These are phyloP conservation scores for Proales similis DNA, from an alignment of 1,140 invertebrate species.

Conservation along the genomic window DNA sequence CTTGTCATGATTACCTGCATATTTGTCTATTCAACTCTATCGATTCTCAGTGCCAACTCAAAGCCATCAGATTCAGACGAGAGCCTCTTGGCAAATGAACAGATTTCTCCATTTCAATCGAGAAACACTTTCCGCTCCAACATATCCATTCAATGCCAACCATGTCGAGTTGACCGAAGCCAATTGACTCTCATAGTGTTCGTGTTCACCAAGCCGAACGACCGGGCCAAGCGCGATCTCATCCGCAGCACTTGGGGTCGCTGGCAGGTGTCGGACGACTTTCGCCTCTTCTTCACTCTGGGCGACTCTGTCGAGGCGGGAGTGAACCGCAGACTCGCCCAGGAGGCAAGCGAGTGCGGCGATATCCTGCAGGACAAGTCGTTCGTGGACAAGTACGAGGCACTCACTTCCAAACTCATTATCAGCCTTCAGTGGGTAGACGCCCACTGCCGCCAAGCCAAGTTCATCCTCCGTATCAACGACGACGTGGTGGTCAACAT, in stretches of 20 bases:
- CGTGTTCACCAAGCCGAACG: not conserved
- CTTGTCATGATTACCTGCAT: no score
- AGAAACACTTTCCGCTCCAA: no score
- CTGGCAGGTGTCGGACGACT: not conserved
- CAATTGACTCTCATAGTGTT: conserved; percentile 7
- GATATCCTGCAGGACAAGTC: conserved; percentile 42
- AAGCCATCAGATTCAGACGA: no score
- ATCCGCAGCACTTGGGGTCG: conserved; percentile 28
- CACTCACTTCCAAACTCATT: conserved; percentile 40
- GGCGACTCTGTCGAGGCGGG: conserved; percentile 20
- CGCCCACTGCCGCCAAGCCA: conserved; percentile 36
- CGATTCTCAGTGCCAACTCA: no score
- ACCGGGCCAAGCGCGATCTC: not conserved
- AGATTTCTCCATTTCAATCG: no score
- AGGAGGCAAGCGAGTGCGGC: conserved; percentile 39
- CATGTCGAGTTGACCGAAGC: no score
- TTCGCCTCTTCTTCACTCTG: conserved; percentile 38
- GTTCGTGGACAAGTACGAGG: conserved; percentile 40
- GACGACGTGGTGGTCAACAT: conserved; percentile 41
- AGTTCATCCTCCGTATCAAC: conserved; percentile 40
- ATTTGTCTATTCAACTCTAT: no score
- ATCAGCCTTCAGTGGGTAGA: conserved; percentile 41
- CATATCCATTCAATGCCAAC: no score
- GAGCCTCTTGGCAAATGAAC: no score
- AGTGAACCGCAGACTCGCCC: not conserved